Conservation (phyloP, 2,888 invertebrate species). For the Cryptocheilus praepositus region DNA sequence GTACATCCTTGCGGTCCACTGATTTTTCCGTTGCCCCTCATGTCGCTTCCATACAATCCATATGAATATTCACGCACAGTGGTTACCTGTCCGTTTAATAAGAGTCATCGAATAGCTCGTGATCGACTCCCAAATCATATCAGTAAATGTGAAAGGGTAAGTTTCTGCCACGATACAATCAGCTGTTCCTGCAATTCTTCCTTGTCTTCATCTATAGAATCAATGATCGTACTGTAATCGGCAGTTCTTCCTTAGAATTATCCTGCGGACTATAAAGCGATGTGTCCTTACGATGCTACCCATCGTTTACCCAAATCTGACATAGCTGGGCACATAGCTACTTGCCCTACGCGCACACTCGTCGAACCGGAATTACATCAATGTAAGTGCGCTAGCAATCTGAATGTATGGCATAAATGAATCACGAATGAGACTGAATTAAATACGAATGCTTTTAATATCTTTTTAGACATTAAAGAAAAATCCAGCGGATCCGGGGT, state of each 20-base stretch:
- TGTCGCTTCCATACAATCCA: no score
- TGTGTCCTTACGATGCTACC: constrained; percentile 69
- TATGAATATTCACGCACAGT: no score
- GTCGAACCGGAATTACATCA: constrained; percentile 35
- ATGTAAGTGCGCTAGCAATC: constrained; percentile 37
- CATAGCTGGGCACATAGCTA: constrained; percentile 58
- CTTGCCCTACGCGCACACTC: constrained; percentile 54
- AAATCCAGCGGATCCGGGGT: no score
- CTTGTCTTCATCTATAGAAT: neutral
- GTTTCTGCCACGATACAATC: neutral
- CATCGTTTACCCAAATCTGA: constrained; percentile 63
- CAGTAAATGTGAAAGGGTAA: constrained; percentile 70
- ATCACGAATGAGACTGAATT: no score
- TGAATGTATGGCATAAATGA: no score
- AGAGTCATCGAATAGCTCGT: constrained; percentile 56
- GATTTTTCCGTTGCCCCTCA: no score
- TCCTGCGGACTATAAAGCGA: constrained; percentile 60
- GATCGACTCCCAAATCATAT: constrained; percentile 67
- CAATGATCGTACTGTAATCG: neutral
- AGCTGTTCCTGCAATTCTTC: neutral
- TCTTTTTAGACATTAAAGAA: no score
- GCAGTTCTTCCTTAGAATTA: constrained; percentile 55
- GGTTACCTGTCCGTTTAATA: constrained; percentile 64
- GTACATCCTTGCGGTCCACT: no score
- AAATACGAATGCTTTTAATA: no score